Evolutionary conservation across 2,888 invertebrate genomes (phyloP), one percentile per base, ranked within the genome.

Genomic region (Aphrophora alni): DNA sequence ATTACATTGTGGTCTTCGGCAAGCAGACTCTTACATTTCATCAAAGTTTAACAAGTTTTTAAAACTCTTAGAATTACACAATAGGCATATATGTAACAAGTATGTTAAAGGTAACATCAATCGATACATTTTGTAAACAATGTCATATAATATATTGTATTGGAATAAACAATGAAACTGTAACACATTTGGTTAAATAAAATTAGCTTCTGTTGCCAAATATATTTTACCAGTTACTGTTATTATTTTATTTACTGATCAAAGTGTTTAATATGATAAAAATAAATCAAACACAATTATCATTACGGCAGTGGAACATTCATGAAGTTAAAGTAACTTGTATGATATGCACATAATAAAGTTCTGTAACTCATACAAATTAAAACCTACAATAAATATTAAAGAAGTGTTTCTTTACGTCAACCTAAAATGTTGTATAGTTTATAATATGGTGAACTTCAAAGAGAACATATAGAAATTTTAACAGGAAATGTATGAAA

Each of bases 21-120:
- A 59, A 59, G 59, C 59, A 59, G 21, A 59, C 59, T 44, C 44
- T 59, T 59, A 59, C 21, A 59, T 21, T n/a, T 59, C 59, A 59
- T 59, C 59, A 59, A 59, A 59, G n/a, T 59, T 59, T 59, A 59
- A 59, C 59, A 59, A 59, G 59, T 59, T 59, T 59, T 59, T 59
- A 59, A 59, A 59, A 59, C 59, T 59, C 59, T 59, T 59, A 59
- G 59, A 59, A 59, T 59, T 59, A 59, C 21, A 59, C 59, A 59
- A 59, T 59, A 59, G 59, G 59, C 59, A 21, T 21, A 12, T 59
- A 3, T 59, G 59, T 59, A 59, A 59, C 59, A 59, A 59, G 59
- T 59, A 59, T 17, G 10, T 59, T 3, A 59, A n/a, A 59, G 59
- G 59, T 59, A 59, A 59, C 59, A 59, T 21, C 59, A 59, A 59